These are phyloP conservation scores for Elmis aenea DNA, from an alignment of 2,888 invertebrate genomes.

Conservation along the genomic window DNA sequence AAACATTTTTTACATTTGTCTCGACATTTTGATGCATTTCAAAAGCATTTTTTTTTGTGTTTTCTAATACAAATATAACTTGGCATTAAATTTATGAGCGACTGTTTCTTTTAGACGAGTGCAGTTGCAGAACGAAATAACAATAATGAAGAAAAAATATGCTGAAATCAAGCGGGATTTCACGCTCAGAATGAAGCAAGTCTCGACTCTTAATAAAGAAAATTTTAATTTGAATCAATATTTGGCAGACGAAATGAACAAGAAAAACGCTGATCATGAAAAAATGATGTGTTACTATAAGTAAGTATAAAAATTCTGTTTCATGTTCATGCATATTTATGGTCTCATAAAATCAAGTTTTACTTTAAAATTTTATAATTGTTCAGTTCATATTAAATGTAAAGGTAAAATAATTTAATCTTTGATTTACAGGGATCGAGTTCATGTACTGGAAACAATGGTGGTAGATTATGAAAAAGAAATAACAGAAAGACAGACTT, in stretches of 20 bases:
- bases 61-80: too few relatives aligned
- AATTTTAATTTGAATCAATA: slow-evolving; percentile 25
- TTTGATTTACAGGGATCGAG: slow-evolving; percentile 19
- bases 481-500: slow-evolving; percentile 9
- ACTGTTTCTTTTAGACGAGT: slow-evolving; percentile 28
- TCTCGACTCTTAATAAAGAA: slow-evolving; percentile 27
- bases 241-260: slow-evolving; percentile 28
- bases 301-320: slow-evolving; percentile 17
- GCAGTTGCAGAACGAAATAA: slow-evolving; percentile 33
- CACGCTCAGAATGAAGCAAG: slow-evolving; percentile 20
- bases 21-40: not conserved
- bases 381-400: too few relatives aligned
- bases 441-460: slow-evolving; percentile 18
- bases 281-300: slow-evolving; percentile 19
- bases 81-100: not conserved
- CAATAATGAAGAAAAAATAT: slow-evolving; percentile 33
- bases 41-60: slow-evolving; percentile 6
- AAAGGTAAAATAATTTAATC: too few relatives aligned
- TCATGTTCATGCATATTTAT: too few relatives aligned
- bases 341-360: too few relatives aligned
- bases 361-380: too few relatives aligned
- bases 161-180: slow-evolving; percentile 31
- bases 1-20: too few relatives aligned
- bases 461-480: slow-evolving; percentile 21
- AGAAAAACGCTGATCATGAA: slow-evolving; percentile 23